These are phyloP conservation scores for Ips typographus DNA, from an alignment of 1,140 invertebrate genomes.

Conservation along the genomic window DNA sequence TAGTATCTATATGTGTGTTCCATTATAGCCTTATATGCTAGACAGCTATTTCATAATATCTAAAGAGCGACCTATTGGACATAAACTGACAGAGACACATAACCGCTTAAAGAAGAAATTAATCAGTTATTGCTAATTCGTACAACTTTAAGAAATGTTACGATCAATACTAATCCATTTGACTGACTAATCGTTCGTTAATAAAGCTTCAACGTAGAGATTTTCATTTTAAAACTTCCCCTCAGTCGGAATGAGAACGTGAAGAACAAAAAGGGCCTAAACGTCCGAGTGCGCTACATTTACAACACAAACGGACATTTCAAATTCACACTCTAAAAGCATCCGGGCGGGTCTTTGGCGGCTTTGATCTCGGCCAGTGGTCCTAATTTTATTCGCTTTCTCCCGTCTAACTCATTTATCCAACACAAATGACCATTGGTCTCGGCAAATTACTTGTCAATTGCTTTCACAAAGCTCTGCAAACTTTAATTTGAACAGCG, in stretches of 20 bases:
- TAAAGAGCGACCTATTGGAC: too few relatives aligned
- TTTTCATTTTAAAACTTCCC: too few relatives aligned
- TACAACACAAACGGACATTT: constrained; percentile 17
- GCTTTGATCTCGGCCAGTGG: constrained; percentile 50
- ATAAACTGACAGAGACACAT: too few relatives aligned
- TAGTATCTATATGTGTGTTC: too few relatives aligned
- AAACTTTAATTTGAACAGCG: constrained; percentile 46
- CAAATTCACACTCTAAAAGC: constrained; percentile 36
- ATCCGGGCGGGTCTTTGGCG: constrained; percentile 15
- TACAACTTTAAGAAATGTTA: too few relatives aligned
- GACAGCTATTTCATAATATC: too few relatives aligned
- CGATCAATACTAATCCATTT: too few relatives aligned
- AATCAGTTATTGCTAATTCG: too few relatives aligned
- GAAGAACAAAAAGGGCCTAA: constrained; percentile 24
- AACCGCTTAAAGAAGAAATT: too few relatives aligned
- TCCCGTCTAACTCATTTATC: constrained; percentile 52
- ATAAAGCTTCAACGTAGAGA: too few relatives aligned
- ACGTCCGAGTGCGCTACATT: constrained; percentile 28
- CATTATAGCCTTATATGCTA: too few relatives aligned
- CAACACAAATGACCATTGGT: constrained; percentile 53
- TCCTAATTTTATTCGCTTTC: constrained; percentile 52
- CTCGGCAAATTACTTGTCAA: constrained; percentile 53
- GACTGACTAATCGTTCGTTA: too few relatives aligned
- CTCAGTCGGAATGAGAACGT: constrained; percentile 23
- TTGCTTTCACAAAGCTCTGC: constrained; percentile 49